phyloP scores from a whole-genome alignment of 2,113 vertebrate species.

The Nasalis larvatus region DNA sequence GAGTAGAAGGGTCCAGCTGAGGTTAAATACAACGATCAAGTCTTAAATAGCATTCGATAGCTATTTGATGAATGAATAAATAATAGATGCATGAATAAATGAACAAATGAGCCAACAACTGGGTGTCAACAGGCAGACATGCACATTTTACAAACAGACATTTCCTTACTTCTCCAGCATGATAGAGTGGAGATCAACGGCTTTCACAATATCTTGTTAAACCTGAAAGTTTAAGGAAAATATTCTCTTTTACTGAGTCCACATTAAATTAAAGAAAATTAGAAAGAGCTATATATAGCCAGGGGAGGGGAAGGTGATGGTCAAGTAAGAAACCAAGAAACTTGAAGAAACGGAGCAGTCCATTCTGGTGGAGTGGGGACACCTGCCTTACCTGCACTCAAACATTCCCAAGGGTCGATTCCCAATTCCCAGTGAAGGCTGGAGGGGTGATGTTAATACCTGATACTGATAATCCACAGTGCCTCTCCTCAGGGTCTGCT shows the following conservation, averaged over 20 bases:
- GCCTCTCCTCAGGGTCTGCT: background rate
- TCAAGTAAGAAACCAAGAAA: background rate
- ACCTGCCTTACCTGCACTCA: background rate
- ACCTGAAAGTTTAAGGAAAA: background rate
- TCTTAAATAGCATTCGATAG: background rate
- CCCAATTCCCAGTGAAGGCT: background rate
- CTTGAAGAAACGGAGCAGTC: background rate
- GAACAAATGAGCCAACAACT: background rate
- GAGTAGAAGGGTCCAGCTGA: background rate
- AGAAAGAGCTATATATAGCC: background rate
- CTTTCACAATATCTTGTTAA: background rate
- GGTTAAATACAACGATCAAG: background rate
- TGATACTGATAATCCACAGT: background rate
- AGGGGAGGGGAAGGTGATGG: no score
- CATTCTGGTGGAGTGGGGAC: background rate
- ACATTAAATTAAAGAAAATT: conserved; percentile 20
- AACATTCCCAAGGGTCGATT: background rate
- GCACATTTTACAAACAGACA: background rate
- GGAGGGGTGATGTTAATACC: background rate
- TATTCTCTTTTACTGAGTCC: background rate
- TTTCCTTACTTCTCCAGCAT: background rate
- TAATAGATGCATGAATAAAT: background rate
- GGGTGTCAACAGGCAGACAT: background rate
- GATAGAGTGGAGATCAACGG: background rate
- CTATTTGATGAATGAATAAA: background rate